Evolutionary conservation across 2,888 invertebrate species (phyloP), one percentile per base, ranked within the genome.

Genomic region (Tuberolachnus salignus): DNA sequence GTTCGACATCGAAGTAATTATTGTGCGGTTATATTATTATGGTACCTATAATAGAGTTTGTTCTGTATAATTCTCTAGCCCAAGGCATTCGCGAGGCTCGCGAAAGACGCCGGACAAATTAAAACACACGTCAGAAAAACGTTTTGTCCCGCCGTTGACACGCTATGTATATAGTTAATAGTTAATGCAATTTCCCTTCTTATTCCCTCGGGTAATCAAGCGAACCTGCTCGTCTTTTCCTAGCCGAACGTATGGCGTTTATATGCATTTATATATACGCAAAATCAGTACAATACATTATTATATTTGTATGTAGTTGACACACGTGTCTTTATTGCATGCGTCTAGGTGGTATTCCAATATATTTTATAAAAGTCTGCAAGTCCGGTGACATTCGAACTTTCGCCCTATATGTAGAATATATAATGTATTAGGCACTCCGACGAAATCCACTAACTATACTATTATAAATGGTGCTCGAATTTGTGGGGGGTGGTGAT

Each of bases 51-150:
- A n/a, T n/a, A 14, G 10, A 21, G 19, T 10, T 9, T 11, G 10
- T 13, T 26, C 26, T 16, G 2, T 26, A 19, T 1, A 26, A 23
- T 59, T 49, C 61, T 49, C 57, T 53, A 19, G 42, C 49, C 34
- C 34, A 34, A 34, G 34, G 34, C 34, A 34, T 34, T 34, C 34
- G 34, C 6, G 34, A 6, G 34, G 34, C 34, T 34, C 34, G n/a
- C n/a, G 34, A 34, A 34, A 34, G 6, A 34, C 34, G 3, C 34
- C 34, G 4, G 34, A 14, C n/a, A n/a, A 63, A 64, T 71, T 71
- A 53, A 42, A 53, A 57, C 59, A 57, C 19, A 19, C 64, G 63
- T 71, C 64, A 51, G 71, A 72, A 72, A 80, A 80, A 53, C 61
- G 72, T 64, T 73, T 74, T 74, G 42, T 73, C 21, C 59, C 21